Conservation (phyloP, 1,140 invertebrate species). For the Luehdorfia chinensis region DNA sequence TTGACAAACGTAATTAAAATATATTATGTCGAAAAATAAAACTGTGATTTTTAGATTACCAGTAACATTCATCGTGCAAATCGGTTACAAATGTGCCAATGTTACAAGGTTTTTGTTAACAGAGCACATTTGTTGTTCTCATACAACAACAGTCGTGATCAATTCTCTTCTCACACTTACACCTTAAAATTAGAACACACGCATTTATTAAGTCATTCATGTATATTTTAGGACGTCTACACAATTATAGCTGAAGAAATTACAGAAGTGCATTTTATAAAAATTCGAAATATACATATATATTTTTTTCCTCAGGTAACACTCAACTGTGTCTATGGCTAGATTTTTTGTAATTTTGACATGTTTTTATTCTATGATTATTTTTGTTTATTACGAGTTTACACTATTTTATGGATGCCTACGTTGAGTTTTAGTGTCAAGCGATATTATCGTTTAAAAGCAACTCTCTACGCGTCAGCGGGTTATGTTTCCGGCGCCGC, state of each 20-base stretch:
- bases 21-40: too few species aligned
- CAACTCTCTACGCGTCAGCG: conserved; percentile 7
- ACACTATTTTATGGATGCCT: neutral
- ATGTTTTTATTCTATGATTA: too few species aligned
- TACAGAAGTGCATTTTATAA: neutral
- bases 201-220: neutral
- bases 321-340: neutral
- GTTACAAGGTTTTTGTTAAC: too few species aligned
- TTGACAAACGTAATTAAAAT: too few species aligned
- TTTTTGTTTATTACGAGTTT: too few species aligned
- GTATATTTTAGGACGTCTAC: too few species aligned
- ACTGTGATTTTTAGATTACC: neutral
- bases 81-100: neutral
- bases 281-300: conserved; percentile 16
- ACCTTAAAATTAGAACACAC: conserved; percentile 6
- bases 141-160: neutral
- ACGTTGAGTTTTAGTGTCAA: neutral
- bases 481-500: conserved; percentile 4
- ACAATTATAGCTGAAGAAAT: conserved; percentile 4
- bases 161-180: conserved; percentile 10
- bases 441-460: neutral
- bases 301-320: neutral
- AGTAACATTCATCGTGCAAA: neutral
- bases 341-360: too few species aligned
- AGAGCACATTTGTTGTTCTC: too few species aligned